Evolutionary conservation across 2,113 vertebrate genomes (phyloP).

Genomic region (Alligator sinensis): DNA sequence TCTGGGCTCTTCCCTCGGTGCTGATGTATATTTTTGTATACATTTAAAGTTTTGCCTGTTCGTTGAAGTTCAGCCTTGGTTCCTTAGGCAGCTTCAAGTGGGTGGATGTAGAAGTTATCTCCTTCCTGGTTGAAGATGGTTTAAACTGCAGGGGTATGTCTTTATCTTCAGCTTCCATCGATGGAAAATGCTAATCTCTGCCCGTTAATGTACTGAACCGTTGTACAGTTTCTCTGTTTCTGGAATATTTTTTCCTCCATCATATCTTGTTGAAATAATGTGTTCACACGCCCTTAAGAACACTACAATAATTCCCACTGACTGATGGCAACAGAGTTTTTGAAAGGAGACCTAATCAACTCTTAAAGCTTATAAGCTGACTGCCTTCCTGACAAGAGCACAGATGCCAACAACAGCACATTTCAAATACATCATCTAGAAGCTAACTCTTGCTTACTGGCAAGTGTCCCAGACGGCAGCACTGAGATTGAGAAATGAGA

Average conservation of each 20-base stretch:
- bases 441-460: conserved; percentile 2
- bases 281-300: not conserved
- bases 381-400: not conserved
- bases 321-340: conserved; percentile 20
- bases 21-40: not conserved
- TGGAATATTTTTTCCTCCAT: not conserved
- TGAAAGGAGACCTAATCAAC: conserved; percentile 14
- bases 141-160: accelerated
- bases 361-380: not conserved
- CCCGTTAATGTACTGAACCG: not conserved
- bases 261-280: conserved; percentile 16
- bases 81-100: not conserved
- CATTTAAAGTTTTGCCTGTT: not conserved
- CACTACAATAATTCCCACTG: conserved; percentile 2
- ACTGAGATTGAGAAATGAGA: not conserved
- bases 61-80: not conserved
- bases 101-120: accelerated
- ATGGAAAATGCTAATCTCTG: not conserved
- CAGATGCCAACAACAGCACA: conserved; percentile 25
- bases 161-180: not conserved
- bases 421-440: not conserved
- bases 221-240: conserved; percentile 1
- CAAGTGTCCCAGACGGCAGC: conserved; percentile 31
- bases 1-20: not conserved
- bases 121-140: not conserved